Base-by-base conservation (phyloP, 2,797 vertebrate genomes). In the Trachurus trachurus region DNA sequence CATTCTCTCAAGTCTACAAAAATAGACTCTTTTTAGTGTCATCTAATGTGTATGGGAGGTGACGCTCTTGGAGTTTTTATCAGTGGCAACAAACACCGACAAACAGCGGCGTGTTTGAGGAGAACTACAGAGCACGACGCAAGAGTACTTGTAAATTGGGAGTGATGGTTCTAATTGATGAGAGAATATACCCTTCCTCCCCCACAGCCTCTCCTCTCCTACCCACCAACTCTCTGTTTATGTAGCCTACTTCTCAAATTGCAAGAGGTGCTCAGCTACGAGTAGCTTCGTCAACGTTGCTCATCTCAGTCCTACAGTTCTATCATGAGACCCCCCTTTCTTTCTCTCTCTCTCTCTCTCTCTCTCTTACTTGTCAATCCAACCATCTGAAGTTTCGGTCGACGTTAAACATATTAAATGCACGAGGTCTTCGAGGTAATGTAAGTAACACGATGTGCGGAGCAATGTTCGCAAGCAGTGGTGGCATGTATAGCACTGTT, bases 391-490 rank as follows among this genome's bases (percentile, higher is more conserved):
- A 77, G 77, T 87, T 75, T 62, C 26, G 16, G 40, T 70, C 76
- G 42, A 68, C 78, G 22, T 81, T 86, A 83, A 76, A 66, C 84
- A 87, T 80, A 87, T 88, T 76, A 90, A 85, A 82, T 80, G 80
- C 86, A 73, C 8, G 59, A 70, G 71, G 82, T 72, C 70, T 80
- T 61, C 64, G 83, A 85, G 82, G 80, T 90, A 89, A 92, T 89
- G 85, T 82, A 81, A 91, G 89, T 87, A 90, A 92, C 86, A 90
- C 44, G 77, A 89, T 68, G 87, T 87, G 84, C 82, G 81, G 74
- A 84, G 88, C 87, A 71, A 63, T 84, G 89, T 91, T 89, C 78
- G 76, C 82, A 72, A 86, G 88, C 89, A 75, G 86, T 64, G 81
- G 17, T 68, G 71, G 87, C 87, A 74, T 92, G 92, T 90, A 72